Percentiles rank a stretch among this genome's conserved stretches.
These are phyloP conservation scores for Gobionotothen gibberifrons DNA, from an alignment of 2,797 vertebrate species.

Conservation along the genomic window DNA sequence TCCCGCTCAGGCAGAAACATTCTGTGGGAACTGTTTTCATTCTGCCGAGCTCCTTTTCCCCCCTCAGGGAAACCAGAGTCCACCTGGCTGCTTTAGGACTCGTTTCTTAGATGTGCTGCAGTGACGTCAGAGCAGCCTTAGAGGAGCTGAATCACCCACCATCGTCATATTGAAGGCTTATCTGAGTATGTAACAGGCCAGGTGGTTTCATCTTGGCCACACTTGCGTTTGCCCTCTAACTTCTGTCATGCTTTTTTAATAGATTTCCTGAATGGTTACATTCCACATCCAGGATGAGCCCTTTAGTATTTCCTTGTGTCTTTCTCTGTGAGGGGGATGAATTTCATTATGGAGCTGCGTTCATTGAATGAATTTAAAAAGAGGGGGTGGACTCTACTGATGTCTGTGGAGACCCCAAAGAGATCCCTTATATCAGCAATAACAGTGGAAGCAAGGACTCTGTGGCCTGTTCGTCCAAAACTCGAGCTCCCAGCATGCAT, in stretches of 20 bases:
- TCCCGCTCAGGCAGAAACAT: conserved; percentile 1
- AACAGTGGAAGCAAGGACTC: conserved; percentile 64
- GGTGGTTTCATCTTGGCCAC: conserved; percentile 15
- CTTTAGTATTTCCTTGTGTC: conserved; percentile 72
- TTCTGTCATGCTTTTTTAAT: conserved; percentile 40
- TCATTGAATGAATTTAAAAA: conserved; percentile 56
- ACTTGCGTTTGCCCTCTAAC: conserved; percentile 10
- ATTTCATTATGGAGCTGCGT: conserved; percentile 45
- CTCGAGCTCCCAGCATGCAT: conserved; percentile 62
- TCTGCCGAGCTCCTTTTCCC: conserved; percentile 38
- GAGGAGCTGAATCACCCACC: conserved; percentile 24
- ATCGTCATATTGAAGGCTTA: not conserved
- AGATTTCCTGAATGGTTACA: conserved; percentile 60
- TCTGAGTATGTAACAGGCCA: not conserved
- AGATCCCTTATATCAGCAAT: conserved; percentile 80
- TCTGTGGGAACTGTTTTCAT: conserved; percentile 51
- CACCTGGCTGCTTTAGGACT: conserved; percentile 57
- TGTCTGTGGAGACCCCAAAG: conserved; percentile 59
- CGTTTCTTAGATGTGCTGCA: conserved; percentile 31
- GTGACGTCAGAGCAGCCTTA: conserved; percentile 42
- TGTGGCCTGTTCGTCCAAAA: conserved; percentile 39
- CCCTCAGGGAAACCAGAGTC: conserved; percentile 71
- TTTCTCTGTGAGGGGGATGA: conserved; percentile 52
- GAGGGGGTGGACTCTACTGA: conserved; percentile 49
- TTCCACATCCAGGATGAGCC: conserved; percentile 69